phyloP scores from a whole-genome alignment of 2,113 vertebrate genomes.

The Paradoxurus hermaphroditus region DNA sequence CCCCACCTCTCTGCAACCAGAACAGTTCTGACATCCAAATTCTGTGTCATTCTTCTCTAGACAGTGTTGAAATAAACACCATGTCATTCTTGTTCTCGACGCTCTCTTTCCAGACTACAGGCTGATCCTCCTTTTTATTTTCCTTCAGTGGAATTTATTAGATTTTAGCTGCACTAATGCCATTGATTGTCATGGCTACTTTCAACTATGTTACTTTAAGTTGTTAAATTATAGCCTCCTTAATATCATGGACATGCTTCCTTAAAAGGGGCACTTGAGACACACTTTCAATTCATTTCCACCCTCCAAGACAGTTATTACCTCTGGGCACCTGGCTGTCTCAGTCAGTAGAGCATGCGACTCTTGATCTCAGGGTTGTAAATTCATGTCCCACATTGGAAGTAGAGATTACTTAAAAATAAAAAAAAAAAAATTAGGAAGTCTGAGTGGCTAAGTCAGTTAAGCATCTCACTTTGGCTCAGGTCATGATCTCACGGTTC shows the following conservation, averaged over 20 bases:
- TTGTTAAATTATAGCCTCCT: neutral
- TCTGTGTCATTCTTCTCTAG: neutral
- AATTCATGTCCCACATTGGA: too few relatives aligned
- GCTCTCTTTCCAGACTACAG: neutral
- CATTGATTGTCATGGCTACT: neutral
- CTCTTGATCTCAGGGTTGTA: too few relatives aligned
- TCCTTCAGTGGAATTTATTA: neutral
- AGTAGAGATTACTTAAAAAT: too few relatives aligned
- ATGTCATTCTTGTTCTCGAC: neutral
- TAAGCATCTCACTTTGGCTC: too few relatives aligned
- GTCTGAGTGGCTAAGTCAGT: too few relatives aligned
- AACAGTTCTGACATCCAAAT: neutral
- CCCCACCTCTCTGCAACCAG: neutral
- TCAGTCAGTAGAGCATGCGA: too few relatives aligned
- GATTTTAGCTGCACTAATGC: neutral
- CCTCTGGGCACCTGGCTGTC: too few relatives aligned
- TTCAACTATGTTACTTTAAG: neutral
- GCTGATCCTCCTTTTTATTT: neutral
- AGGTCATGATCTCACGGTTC: too few relatives aligned
- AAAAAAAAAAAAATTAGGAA: too few relatives aligned
- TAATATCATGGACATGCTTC: neutral
- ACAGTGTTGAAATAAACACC: neutral
- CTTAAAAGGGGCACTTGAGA: neutral
- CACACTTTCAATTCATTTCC: neutral
- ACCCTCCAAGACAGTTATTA: neutral